A percentile compares a stretch with the other conserved stretches of the same genome.
phyloP scores from a whole-genome alignment of 2,888 invertebrate genomes.

The Andrena chrysosceles region DNA sequence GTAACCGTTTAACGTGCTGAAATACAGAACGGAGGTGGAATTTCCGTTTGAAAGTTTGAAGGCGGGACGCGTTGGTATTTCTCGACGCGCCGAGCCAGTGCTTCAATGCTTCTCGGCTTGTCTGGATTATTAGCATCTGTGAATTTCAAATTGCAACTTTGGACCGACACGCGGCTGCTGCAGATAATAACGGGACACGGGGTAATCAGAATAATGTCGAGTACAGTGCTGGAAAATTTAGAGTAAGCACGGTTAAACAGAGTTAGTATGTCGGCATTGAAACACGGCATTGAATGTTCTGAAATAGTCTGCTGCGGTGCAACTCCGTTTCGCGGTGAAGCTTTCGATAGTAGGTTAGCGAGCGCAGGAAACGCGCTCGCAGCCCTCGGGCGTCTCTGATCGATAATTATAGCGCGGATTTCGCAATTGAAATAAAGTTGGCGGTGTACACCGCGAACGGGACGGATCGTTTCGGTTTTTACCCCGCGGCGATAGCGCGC shows the following conservation, averaged over 20 bases:
- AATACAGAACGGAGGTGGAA: not conserved
- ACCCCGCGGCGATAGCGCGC: no score
- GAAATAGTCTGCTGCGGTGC: constrained; percentile 32
- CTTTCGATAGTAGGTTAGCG: constrained; percentile 53
- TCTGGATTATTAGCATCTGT: not conserved
- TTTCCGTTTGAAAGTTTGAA: not conserved
- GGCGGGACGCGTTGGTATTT: not conserved
- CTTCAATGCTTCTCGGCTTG: not conserved
- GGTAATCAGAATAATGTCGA: constrained; percentile 19
- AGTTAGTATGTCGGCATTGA: constrained; percentile 7
- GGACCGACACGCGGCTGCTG: not conserved
- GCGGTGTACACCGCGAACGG: not conserved
- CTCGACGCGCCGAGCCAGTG: not conserved
- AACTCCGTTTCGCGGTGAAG: constrained; percentile 16
- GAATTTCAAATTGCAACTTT: not conserved
- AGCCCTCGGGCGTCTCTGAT: constrained; percentile 1
- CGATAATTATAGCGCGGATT: constrained; percentile 33
- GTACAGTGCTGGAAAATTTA: constrained; percentile 38
- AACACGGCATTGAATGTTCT: constrained; percentile 21
- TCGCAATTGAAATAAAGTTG: constrained; percentile 5
- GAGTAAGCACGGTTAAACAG: constrained; percentile 27
- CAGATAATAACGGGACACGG: constrained; percentile 14
- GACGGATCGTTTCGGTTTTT: not conserved
- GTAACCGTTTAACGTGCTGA: no score
- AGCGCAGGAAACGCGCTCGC: constrained; percentile 22